A percentile compares a stretch with the other conserved stretches of the same genome.
Conservation (phyloP, 1,140 invertebrate species). For the Polyergus mexicanus region DNA sequence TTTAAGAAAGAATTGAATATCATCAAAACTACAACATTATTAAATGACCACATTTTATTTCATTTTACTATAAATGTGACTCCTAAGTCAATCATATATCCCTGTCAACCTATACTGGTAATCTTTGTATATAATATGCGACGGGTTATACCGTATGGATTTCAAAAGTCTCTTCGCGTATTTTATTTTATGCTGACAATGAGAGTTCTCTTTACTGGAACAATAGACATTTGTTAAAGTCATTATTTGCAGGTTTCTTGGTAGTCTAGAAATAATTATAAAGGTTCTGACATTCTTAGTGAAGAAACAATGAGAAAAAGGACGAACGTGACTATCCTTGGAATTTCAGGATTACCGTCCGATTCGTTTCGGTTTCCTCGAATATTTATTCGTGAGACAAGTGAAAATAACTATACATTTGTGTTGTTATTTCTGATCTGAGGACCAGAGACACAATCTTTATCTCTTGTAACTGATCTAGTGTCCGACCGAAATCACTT, state of each 20-base stretch:
- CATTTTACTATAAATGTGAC: neutral
- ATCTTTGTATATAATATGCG: neutral
- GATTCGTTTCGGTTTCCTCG: constrained; percentile 53
- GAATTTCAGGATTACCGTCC: constrained; percentile 72
- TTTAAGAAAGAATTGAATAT: neutral
- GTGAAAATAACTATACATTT: neutral
- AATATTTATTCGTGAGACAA: neutral
- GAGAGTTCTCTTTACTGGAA: neutral
- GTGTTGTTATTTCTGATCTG: neutral
- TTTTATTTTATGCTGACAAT: neutral
- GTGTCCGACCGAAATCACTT: too few species aligned
- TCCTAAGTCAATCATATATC: neutral
- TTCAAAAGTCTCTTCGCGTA: neutral
- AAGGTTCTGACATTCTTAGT: constrained; percentile 59
- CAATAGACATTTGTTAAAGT: neutral
- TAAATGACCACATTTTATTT: neutral
- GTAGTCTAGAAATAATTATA: constrained; percentile 77
- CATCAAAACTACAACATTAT: neutral
- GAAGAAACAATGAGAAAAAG: neutral
- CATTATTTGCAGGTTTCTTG: neutral
- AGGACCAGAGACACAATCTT: neutral
- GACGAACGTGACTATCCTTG: constrained; percentile 77
- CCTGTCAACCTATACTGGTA: neutral
- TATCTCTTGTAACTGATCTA: neutral
- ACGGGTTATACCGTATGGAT: neutral